Conservation (phyloP, 2,113 vertebrate genomes). For the Anguilla rostrata region DNA sequence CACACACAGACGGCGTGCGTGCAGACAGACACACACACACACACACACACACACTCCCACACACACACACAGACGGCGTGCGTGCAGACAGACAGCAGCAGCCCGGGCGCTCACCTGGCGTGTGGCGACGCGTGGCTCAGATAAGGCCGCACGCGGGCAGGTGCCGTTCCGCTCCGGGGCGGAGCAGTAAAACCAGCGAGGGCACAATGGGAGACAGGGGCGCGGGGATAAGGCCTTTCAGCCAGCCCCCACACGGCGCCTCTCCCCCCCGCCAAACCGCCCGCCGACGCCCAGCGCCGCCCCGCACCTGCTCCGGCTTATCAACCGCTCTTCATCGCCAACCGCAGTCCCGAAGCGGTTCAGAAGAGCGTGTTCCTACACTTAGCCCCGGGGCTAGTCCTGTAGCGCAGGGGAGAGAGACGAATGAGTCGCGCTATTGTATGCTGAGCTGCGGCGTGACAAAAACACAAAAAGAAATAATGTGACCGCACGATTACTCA, state of each 20-base stretch:
- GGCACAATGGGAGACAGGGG: slow-evolving; percentile 56
- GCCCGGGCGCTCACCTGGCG: slow-evolving; percentile 30
- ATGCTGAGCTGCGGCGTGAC: no score
- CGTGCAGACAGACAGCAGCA: background rate
- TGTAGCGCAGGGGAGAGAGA: no score
- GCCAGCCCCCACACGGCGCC: slow-evolving; percentile 42
- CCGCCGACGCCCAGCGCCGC: slow-evolving; percentile 23
- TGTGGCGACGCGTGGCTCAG: slow-evolving; percentile 64
- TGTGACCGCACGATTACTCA: background rate
- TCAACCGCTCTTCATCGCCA: slow-evolving; percentile 51
- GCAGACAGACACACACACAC: background rate
- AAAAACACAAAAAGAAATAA: no score
- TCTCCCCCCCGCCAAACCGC: background rate
- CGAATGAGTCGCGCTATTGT: no score
- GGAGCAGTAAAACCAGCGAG: slow-evolving; percentile 38
- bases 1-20: no score
- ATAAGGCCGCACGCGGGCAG: slow-evolving; percentile 63
- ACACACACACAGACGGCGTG: slow-evolving; percentile 12
- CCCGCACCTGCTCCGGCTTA: slow-evolving; percentile 68
- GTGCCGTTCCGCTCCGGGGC: slow-evolving; percentile 68
- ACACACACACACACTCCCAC: background rate
- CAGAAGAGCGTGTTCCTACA: no score
- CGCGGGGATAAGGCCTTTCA: slow-evolving; percentile 43
- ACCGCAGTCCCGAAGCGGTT: slow-evolving; percentile 32
- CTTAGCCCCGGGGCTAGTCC: no score